Evolutionary conservation across 2,797 vertebrate species (phyloP).

Genomic region (Arrhamphus sclerolepis): DNA sequence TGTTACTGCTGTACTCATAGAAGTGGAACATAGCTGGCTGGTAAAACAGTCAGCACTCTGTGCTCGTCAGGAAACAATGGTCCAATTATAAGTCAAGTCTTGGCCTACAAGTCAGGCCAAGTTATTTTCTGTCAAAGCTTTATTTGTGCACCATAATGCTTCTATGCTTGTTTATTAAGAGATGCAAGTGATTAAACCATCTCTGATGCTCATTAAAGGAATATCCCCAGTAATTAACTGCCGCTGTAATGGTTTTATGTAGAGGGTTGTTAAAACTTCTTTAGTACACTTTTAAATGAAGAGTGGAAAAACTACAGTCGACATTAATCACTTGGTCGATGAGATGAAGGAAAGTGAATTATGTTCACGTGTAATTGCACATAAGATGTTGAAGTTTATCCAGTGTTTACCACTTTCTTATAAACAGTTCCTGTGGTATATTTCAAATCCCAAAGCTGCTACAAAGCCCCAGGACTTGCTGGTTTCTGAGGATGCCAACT

Average conservation of each 20-base stretch:
- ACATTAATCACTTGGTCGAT: slow-evolving; percentile 7
- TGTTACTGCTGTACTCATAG: slow-evolving; percentile 38
- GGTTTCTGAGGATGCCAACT: slow-evolving; percentile 34
- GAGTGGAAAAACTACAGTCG: slow-evolving; percentile 4
- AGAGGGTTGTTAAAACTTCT: slow-evolving; percentile 31
- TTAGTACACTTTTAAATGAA: slow-evolving; percentile 26
- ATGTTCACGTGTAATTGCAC: slow-evolving; percentile 13
- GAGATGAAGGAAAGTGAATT: slow-evolving; percentile 31
- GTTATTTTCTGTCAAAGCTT: slow-evolving; percentile 50
- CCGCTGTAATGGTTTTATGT: slow-evolving; percentile 35
- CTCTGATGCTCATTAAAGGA: slow-evolving; percentile 49
- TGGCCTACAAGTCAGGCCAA: slow-evolving; percentile 29
- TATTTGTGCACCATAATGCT: slow-evolving; percentile 30
- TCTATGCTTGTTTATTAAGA: slow-evolving; percentile 45
- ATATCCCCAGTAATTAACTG: slow-evolving; percentile 45
- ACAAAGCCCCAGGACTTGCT: slow-evolving; percentile 41
- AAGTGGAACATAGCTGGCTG: slow-evolving; percentile 47
- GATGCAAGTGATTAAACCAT: slow-evolving; percentile 43
- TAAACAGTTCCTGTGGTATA: slow-evolving; percentile 26
- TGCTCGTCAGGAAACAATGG: slow-evolving; percentile 53
- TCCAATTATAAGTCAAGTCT: slow-evolving; percentile 62
- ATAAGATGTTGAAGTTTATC: slow-evolving; percentile 13
- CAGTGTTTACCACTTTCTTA: slow-evolving; percentile 17
- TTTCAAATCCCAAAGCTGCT: slow-evolving; percentile 45
- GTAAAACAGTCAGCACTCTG: slow-evolving; percentile 36